phyloP scores from a whole-genome alignment of 2,113 vertebrate genomes.

The Pteronura brasiliensis region DNA sequence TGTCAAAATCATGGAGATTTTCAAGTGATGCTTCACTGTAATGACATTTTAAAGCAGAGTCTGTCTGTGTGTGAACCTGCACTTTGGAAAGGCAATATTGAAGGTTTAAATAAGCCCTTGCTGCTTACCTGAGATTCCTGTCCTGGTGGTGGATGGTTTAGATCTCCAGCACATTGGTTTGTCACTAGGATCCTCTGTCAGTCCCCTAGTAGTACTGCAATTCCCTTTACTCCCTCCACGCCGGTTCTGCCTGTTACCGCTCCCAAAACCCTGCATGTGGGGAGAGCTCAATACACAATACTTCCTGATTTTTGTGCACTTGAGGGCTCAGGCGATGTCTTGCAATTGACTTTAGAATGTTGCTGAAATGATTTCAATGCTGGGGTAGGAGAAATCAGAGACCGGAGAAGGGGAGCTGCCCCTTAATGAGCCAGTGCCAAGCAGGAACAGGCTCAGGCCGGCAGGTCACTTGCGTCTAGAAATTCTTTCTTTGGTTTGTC shows the following conservation, averaged over 20 bases:
- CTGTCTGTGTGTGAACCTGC: neutral
- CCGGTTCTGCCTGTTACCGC: neutral
- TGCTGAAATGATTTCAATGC: neutral
- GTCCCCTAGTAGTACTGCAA: neutral
- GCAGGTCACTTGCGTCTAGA: neutral
- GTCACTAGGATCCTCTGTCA: neutral
- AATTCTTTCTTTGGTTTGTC: neutral
- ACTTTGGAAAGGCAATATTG: neutral
- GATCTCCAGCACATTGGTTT: neutral
- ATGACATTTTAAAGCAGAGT: slow-evolving; percentile 70
- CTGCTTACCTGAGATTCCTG: neutral
- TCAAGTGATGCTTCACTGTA: slow-evolving; percentile 65
- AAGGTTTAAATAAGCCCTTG: neutral
- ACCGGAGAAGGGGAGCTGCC: neutral
- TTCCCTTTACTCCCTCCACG: neutral
- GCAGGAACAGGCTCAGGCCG: neutral
- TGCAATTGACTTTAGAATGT: neutral
- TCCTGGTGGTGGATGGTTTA: accelerated
- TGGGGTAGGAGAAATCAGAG: neutral
- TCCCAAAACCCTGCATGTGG: neutral
- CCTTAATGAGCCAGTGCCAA: neutral
- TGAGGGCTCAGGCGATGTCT: neutral
- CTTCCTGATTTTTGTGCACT: neutral
- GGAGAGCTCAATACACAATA: neutral
- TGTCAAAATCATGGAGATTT: slow-evolving; percentile 64